These are phyloP conservation scores for Drosophila yakuba DNA, from an alignment of 1,140 invertebrate species.

Conservation along the genomic window DNA sequence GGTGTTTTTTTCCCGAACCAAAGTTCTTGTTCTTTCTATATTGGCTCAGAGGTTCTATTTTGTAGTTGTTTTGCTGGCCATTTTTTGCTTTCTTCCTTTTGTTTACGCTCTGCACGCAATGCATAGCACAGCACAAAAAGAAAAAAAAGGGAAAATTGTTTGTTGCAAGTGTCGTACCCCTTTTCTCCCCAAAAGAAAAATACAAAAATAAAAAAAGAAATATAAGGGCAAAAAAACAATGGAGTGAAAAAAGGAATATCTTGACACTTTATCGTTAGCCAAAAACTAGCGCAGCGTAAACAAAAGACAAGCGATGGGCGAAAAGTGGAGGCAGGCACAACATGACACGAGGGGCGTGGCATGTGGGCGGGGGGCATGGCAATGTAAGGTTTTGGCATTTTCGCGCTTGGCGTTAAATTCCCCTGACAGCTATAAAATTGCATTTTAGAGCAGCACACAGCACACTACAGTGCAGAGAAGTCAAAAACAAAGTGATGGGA, in stretches of 20 bases:
- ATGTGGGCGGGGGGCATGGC: constrained; percentile 1
- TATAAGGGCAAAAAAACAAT: constrained; percentile 37
- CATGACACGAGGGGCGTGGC: constrained; percentile 51
- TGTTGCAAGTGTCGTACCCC: constrained; percentile 59
- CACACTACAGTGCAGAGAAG: constrained; percentile 15
- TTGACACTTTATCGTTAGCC: constrained; percentile 83
- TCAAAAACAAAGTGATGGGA: constrained; percentile 34
- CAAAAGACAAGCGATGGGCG: constrained; percentile 49
- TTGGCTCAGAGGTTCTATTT: constrained; percentile 41
- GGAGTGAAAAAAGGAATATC: constrained; percentile 62
- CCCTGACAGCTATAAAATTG: constrained; percentile 82
- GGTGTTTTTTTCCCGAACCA: constrained; percentile 23
- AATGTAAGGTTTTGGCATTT: constrained; percentile 69
- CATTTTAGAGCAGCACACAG: constrained; percentile 73
- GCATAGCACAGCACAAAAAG: constrained; percentile 40
- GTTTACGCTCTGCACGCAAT: constrained; percentile 79
- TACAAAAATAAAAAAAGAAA: not conserved
- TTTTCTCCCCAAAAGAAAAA: constrained; percentile 15
- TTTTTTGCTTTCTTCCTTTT: constrained; percentile 47
- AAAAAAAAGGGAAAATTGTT: constrained; percentile 45
- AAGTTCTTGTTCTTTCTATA: constrained; percentile 43
- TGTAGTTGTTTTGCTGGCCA: constrained; percentile 18
- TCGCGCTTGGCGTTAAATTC: constrained; percentile 83
- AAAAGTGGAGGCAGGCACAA: constrained; percentile 62
- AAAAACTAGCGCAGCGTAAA: constrained; percentile 79